Evolutionary conservation across 2,797 vertebrate genomes (phyloP), one percentile per base, ranked within the genome.

Genomic region (Peromyscus eremicus): DNA sequence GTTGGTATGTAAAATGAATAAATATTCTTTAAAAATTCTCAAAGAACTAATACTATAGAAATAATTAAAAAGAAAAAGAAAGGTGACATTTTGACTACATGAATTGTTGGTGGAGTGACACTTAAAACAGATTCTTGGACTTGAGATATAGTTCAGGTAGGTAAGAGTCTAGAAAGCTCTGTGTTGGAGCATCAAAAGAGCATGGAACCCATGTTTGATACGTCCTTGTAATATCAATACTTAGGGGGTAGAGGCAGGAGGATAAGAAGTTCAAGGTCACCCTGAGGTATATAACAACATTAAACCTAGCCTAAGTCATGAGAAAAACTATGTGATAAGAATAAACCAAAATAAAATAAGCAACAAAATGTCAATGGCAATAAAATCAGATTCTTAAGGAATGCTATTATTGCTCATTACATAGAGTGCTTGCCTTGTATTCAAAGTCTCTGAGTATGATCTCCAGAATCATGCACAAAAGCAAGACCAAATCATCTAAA

Each of bases 181-280:
- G 23, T 6, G 6, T 60, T 81, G 21, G 5, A 60, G 13, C 12
- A 25, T 60, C 23, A 27, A 40, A 73, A 73, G 19, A 25, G 5
- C 71, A 40, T 23, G 37, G 37, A 5, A 37, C n/a, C 17, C 19
- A 11, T 80, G 10, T 25, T 81, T 6, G 12, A 32, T 60, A 7
- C 6, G 37, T 81, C 11, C 5, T 37, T 71, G 17, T 40, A 73
- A 40, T 40, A 37, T 1, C n/a, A 73, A 40, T 23, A 40, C n/a
- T 37, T 57, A 81, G 6, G 1, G 2, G 0, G 11, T 81, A 0
- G 23, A 27, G 12, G 1, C 6, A 81, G 12, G 6, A 81, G 6
- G 11, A 81, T 60, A n/a, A 37, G 23, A 81, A 60, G 21, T 37
- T 81, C 79, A 81, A 37, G 11, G 13, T 27, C 16, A 34, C 27